Base-by-base conservation (phyloP, 2,113 vertebrate species). In the Galbula dea region DNA sequence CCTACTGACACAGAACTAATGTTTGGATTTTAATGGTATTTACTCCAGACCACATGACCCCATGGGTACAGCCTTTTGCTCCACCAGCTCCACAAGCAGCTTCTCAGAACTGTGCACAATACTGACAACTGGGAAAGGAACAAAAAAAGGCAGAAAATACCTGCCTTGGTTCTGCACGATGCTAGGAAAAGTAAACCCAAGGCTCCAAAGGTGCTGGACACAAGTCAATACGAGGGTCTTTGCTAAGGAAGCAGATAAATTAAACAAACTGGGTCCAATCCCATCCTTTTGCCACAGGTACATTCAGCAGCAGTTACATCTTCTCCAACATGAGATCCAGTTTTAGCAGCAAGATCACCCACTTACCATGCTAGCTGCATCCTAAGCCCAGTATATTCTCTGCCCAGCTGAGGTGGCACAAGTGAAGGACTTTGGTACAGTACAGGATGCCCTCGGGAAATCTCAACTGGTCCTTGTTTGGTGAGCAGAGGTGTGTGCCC, bases 1-100 rank as follows among this genome's bases (percentile, higher is more conserved):
- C 86, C 86, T 96, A 93, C 57, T 71, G 34, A 67, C 19, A 72
- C 82, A 73, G 65, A 95, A 87, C 88, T 74, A 91, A 84, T 26
- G 27, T 54, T 79, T 74, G 97, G 80, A 92, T 83, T 94, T 77
- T 69, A 80, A 91, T 52, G 77, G 58, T 86, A 41, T 43, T 3
- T 67, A 84, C 82, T 63, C 72, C 87, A 83, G 78, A 91, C 62
- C 67, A 69, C 76, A 76, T 78, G 43, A 57, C 84, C 92, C 86
- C 72, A 20, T 9, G 82, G 81, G 51, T 30, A 34, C 3, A 12
- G 67, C 48, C 66, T 86, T 84, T 92, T 57, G 81, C 78, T 93
- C 95, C 66, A 23, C 58, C 93, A 54, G 81, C 78, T 93, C 95
- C 66, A 23, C 55, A 90, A 45, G 65, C 86, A 75, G 8, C 83